These are phyloP conservation scores for Leucoma salicis DNA, from an alignment of 2,888 invertebrate species.

Conservation along the genomic window DNA sequence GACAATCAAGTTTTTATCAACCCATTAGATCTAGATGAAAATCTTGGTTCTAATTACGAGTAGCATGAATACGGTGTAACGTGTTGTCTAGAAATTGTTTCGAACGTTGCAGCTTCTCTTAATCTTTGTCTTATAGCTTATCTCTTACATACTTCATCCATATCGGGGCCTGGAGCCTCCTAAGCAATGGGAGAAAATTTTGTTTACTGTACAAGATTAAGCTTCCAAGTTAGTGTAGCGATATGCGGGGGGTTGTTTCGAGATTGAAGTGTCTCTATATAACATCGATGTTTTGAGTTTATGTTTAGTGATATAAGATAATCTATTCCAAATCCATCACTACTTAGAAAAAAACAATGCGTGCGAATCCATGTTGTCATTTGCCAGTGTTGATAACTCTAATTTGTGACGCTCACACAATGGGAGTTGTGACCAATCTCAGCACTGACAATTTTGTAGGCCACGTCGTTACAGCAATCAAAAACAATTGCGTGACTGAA, in stretches of 20 bases:
- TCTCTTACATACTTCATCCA: too few relatives aligned
- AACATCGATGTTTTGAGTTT: too few relatives aligned
- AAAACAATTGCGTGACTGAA: slow-evolving; percentile 51
- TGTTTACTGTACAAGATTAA: too few relatives aligned
- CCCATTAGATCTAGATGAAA: background rate
- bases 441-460: slow-evolving; percentile 50
- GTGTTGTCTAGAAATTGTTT: slow-evolving; percentile 10
- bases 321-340: too few relatives aligned
- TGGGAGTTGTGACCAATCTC: slow-evolving; percentile 41
- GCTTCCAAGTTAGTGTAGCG: too few relatives aligned
- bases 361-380: slow-evolving; percentile 24
- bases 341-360: slow-evolving; percentile 21
- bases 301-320: too few relatives aligned
- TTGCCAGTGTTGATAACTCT: slow-evolving; percentile 36
- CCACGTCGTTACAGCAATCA: slow-evolving; percentile 54
- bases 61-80: slow-evolving; percentile 17
- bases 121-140: too few relatives aligned
- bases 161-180: too few relatives aligned
- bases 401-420: slow-evolving; percentile 44
- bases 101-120: slow-evolving; percentile 12
- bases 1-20: background rate
- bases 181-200: too few relatives aligned
- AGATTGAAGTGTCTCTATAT: too few relatives aligned
- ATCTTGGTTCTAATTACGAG: background rate
- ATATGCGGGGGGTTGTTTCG: too few relatives aligned